A percentile compares a stretch with the other conserved stretches of the same genome.
Evolutionary conservation across 2,888 invertebrate species (phyloP).

Genomic region (Electrophaes corylata): DNA sequence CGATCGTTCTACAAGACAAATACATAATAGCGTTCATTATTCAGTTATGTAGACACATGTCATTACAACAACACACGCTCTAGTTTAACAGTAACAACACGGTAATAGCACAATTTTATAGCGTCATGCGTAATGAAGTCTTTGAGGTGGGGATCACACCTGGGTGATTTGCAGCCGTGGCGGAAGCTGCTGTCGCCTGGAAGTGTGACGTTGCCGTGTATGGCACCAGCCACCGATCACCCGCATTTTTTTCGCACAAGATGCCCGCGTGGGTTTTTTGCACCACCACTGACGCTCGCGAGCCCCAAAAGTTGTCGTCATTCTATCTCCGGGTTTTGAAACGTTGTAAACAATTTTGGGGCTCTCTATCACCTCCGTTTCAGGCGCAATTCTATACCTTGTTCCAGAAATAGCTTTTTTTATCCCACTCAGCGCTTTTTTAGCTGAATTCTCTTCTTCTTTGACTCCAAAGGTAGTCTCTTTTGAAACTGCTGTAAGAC

Average conservation of each 20-base stretch:
- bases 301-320: constrained; percentile 74
- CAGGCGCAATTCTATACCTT: constrained; percentile 71
- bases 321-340: constrained; percentile 74
- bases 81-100: constrained; percentile 20
- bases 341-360: constrained; percentile 77
- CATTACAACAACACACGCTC: constrained; percentile 25
- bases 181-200: constrained; percentile 62
- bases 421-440: constrained; percentile 64
- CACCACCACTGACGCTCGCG: constrained; percentile 63
- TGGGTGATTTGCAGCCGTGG: constrained; percentile 78
- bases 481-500: constrained; percentile 63
- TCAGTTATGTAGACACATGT: constrained; percentile 16
- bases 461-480: constrained; percentile 62
- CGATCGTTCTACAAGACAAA: constrained; percentile 66
- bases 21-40: constrained; percentile 40
- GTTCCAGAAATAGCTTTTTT: constrained; percentile 70
- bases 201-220: constrained; percentile 59
- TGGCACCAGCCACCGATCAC: constrained; percentile 65
- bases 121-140: constrained; percentile 35
- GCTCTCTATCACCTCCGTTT: constrained; percentile 65
- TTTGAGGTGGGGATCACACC: constrained; percentile 64
- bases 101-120: constrained; percentile 24
- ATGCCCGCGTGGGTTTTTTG: constrained; percentile 61
- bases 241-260: constrained; percentile 60
- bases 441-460: constrained; percentile 62